A percentile compares a stretch with the other conserved stretches of the same genome.
Evolutionary conservation across 2,888 invertebrate species (phyloP).

Genomic region (Stenolophus ochropezus): DNA sequence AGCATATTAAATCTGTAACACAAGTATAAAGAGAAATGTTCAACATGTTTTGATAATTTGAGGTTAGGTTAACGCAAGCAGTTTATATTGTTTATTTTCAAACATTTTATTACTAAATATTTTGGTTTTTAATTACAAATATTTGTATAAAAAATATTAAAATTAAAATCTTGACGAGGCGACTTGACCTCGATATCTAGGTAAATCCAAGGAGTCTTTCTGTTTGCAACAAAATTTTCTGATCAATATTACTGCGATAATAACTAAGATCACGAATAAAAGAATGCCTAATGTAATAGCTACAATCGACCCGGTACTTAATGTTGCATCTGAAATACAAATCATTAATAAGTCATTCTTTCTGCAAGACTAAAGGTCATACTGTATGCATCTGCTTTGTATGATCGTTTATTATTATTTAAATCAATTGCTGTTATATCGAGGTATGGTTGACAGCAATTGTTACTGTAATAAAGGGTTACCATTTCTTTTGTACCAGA

Average conservation of each 20-base stretch:
- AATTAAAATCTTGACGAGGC: slow-evolving; percentile 62
- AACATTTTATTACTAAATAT: background rate
- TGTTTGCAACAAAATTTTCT: slow-evolving; percentile 77
- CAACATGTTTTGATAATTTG: background rate
- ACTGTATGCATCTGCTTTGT: slow-evolving; percentile 77
- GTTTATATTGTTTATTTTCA: slow-evolving; percentile 1
- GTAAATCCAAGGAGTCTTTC: slow-evolving; percentile 75
- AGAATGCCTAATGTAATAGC: slow-evolving; percentile 83
- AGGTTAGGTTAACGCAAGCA: slow-evolving; percentile 22
- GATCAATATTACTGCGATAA: slow-evolving; percentile 76
- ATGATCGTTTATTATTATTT: slow-evolving; percentile 79
- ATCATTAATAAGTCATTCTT: background rate
- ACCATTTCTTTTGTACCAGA: slow-evolving; percentile 82
- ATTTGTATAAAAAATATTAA: background rate
- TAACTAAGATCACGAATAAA: slow-evolving; percentile 78
- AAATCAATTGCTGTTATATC: slow-evolving; percentile 82
- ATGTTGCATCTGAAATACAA: slow-evolving; percentile 67
- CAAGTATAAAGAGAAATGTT: background rate
- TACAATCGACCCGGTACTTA: slow-evolving; percentile 76
- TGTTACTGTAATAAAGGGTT: slow-evolving; percentile 80
- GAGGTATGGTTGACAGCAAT: slow-evolving; percentile 83
- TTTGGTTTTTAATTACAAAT: background rate
- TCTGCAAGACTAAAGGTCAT: slow-evolving; percentile 62
- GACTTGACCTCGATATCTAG: slow-evolving; percentile 73
- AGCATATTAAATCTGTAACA: background rate